phyloP scores from a whole-genome alignment of 2,797 vertebrate species.

The Pangasius mekongensis region DNA sequence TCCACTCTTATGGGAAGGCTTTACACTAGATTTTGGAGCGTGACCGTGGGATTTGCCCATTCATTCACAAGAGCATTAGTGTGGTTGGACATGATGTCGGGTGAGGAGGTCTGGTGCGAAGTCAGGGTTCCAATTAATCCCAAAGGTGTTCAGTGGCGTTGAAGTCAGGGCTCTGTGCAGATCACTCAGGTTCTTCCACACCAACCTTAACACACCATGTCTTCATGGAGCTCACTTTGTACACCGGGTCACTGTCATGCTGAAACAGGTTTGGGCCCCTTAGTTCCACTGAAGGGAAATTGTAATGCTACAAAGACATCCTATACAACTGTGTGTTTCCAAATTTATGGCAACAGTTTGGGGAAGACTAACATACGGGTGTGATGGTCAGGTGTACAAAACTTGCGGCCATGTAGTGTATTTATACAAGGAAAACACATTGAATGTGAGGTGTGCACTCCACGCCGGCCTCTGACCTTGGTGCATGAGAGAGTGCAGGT shows the following conservation, averaged over 20 bases:
- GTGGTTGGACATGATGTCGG: background rate
- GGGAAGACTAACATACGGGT: too few species aligned
- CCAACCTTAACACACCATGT: background rate
- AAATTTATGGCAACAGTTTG: background rate
- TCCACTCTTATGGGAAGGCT: background rate
- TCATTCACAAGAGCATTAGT: background rate
- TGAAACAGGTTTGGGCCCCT: background rate
- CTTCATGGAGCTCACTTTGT: background rate
- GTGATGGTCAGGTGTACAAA: background rate
- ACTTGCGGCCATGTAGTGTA: background rate
- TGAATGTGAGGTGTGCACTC: background rate
- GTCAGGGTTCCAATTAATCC: background rate
- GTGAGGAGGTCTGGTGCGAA: background rate
- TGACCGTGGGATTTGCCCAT: background rate
- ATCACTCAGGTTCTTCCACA: background rate
- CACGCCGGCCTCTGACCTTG: slow-evolving; percentile 73
- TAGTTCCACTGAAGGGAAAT: background rate
- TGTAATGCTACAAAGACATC: background rate
- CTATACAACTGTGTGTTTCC: background rate
- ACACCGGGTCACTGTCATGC: background rate
- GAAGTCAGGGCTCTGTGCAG: background rate
- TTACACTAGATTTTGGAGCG: background rate
- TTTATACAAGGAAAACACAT: background rate
- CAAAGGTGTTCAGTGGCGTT: background rate
- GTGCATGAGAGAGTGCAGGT: slow-evolving; percentile 85